Conservation (phyloP, 2,113 vertebrate species). For the Ictidomys tridecemlineatus region DNA sequence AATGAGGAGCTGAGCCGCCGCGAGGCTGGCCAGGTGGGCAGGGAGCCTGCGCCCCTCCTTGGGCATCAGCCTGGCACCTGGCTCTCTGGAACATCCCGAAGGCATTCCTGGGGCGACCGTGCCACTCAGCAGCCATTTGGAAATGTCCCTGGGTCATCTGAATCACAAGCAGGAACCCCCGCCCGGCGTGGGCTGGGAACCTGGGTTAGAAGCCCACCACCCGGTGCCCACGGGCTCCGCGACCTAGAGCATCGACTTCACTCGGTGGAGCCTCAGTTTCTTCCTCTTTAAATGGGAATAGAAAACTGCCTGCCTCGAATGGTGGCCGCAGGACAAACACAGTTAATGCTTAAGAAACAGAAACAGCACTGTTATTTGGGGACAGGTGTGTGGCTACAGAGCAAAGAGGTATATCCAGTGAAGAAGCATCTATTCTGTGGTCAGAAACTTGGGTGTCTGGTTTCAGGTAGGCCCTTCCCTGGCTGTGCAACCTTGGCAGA, state of each 20-base stretch:
- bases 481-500: not conserved
- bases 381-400: not conserved
- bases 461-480: not conserved
- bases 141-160: not conserved
- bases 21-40: slow-evolving; percentile 86
- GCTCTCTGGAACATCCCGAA: not conserved
- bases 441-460: not conserved
- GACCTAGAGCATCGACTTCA: not conserved
- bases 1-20: slow-evolving; percentile 82
- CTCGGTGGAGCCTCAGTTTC: not conserved
- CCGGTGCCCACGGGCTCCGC: not conserved
- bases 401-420: not conserved
- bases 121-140: not conserved
- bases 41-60: not conserved
- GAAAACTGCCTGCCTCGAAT: not conserved
- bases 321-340: not conserved
- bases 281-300: not conserved
- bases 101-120: not conserved
- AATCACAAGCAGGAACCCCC: not conserved
- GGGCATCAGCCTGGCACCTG: not conserved
- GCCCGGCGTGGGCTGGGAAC: not conserved
- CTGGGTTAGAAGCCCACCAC: not conserved
- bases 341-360: not conserved
- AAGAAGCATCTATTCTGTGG: not conserved
- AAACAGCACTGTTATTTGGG: not conserved